Base-by-base conservation (phyloP, 2,888 invertebrate species). In the Ganaspis brasiliensis region DNA sequence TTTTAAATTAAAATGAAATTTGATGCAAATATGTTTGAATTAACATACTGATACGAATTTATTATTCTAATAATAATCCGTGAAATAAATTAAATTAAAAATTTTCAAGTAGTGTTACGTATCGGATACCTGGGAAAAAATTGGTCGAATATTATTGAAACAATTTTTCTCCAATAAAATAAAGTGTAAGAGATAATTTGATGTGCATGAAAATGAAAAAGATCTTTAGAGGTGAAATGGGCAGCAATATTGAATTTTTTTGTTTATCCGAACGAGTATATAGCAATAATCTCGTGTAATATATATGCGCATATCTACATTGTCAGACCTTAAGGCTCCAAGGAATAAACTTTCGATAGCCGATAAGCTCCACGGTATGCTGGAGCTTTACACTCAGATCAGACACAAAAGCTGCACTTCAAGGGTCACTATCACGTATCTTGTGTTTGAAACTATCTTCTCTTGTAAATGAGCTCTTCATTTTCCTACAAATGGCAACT, bases 331-430 rank as follows among this genome's bases (percentile, higher is more conserved):
- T 63, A 63, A 37, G 37, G 40, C 63, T 40, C 35, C 37, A 37
- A 19, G 63, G 63, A 63, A 63, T 63, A 63, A 63, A 63, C 63
- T 63, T 37, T 63, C 21, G 63, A 63, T 63, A 63, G 63, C 37
- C 21, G 63, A 63, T 63, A 63, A 63, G 63, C 63, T 40, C 37
- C 37, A 16, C 37, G 35, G 63, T 37, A 14, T 21, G 37, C 40
- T 16, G 37, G 37, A 37, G 63, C 63, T 37, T 37, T 40, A 35
- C 63, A 16, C 63, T 63, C 40, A 63, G 40, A 40, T 40, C 63
- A 63, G 37, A 37, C 63, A 63, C 63, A 40, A 63, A 63, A 63
- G 63, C 63, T 63, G 63, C 40, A 21, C 40, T 63, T 63, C 37
- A 40, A 21, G 63, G 63, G 63, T 63, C 35, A 63, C 63, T 63